phyloP scores from a whole-genome alignment of 2,888 invertebrate genomes.

The Adelphocoris suturalis region DNA sequence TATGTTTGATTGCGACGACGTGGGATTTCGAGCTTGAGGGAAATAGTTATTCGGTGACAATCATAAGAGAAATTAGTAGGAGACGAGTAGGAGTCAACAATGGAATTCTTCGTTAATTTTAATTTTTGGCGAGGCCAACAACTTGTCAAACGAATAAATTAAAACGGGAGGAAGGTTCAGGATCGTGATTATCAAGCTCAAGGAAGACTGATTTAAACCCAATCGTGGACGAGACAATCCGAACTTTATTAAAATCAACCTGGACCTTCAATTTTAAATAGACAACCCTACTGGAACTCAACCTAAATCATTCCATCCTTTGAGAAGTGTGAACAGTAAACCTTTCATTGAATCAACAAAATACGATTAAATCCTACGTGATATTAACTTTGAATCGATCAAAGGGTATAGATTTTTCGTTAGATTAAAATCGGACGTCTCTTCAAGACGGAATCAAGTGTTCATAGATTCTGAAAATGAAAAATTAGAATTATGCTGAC shows the following conservation, averaged over 20 bases:
- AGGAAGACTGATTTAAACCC: slow-evolving; percentile 59
- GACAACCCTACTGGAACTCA: background rate
- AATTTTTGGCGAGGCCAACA: too few species aligned
- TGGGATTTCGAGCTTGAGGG: background rate
- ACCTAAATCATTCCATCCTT: background rate
- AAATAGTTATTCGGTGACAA: slow-evolving; percentile 9
- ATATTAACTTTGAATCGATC: too few species aligned
- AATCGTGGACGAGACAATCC: slow-evolving; percentile 56
- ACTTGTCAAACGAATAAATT: background rate
- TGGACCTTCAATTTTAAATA: background rate
- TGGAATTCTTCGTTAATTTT: too few species aligned
- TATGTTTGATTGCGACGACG: too few species aligned
- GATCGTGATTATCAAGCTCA: slow-evolving; percentile 53
- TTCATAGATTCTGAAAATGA: too few species aligned
- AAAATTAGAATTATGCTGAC: too few species aligned
- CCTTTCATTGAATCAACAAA: too few species aligned
- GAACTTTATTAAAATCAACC: slow-evolving; percentile 41
- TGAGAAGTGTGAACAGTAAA: too few species aligned
- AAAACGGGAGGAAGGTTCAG: slow-evolving; percentile 38
- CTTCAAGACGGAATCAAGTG: too few species aligned
- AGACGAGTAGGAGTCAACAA: background rate
- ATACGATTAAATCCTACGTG: too few species aligned
- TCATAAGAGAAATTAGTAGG: background rate
- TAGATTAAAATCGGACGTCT: too few species aligned
- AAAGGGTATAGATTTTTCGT: too few species aligned